phyloP scores from a whole-genome alignment of 2,113 vertebrate genomes.

The Nothobranchius furzeri region DNA sequence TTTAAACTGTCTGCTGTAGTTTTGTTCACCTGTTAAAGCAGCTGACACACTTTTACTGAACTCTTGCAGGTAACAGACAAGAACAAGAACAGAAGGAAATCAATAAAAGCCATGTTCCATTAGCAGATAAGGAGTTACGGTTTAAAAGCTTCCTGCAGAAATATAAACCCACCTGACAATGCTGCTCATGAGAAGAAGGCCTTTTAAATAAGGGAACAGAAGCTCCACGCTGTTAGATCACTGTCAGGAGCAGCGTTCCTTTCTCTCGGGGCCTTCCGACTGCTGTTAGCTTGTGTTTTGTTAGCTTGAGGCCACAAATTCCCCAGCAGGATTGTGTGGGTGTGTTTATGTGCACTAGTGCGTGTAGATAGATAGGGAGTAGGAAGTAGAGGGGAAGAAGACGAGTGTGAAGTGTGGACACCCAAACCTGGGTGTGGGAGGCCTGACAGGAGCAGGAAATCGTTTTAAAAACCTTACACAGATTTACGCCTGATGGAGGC shows the following conservation, averaged over 20 bases:
- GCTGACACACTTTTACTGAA: too few relatives aligned
- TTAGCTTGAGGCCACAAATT: conserved; percentile 76
- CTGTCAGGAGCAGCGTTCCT: conserved; percentile 25
- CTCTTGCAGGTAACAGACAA: not conserved
- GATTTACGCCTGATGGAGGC: not conserved
- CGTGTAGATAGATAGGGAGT: conserved; percentile 5
- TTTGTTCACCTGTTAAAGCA: too few relatives aligned
- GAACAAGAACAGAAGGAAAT: not conserved
- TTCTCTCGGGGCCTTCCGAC: conserved; percentile 44
- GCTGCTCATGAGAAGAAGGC: not conserved
- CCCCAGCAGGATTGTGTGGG: conserved; percentile 63
- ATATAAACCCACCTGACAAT: conserved; percentile 35
- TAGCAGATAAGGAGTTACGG: not conserved
- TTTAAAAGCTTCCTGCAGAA: not conserved
- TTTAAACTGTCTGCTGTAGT: not conserved
- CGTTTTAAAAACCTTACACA: conserved; percentile 1
- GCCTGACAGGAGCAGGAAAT: conserved; percentile 17
- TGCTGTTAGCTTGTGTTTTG: conserved; percentile 64
- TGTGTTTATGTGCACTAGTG: conserved; percentile 48
- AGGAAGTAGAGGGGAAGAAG: conserved; percentile 1
- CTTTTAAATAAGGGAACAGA: conserved; percentile 14
- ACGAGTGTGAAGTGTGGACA: conserved; percentile 27
- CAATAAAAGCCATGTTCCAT: not conserved
- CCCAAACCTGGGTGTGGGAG: conserved; percentile 59
- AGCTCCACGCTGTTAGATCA: conserved; percentile 13